Evolutionary conservation across 2,888 invertebrate genomes (phyloP).

Genomic region (Mesorhabditis spiculigera): DNA sequence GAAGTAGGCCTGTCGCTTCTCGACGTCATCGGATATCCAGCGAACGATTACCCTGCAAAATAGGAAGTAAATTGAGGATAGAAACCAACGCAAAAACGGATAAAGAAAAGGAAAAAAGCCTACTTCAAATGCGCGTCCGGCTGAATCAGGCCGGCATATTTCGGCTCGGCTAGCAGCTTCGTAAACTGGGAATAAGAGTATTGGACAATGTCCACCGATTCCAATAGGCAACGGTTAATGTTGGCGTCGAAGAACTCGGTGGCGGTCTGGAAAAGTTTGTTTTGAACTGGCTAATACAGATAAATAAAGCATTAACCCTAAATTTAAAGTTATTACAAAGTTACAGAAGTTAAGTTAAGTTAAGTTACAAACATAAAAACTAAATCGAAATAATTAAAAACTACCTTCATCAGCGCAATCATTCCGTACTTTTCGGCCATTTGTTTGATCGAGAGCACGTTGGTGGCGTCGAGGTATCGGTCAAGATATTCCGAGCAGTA

Average conservation of each 20-base stretch:
- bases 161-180: slow-evolving; percentile 65
- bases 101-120: slow-evolving; percentile 5
- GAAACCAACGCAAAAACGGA: not conserved
- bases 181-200: slow-evolving; percentile 63
- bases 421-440: slow-evolving; percentile 68
- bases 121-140: slow-evolving; percentile 56
- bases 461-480: slow-evolving; percentile 67
- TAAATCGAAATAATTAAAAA: slow-evolving; percentile 25
- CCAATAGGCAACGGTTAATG: slow-evolving; percentile 61
- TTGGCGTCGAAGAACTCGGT: slow-evolving; percentile 51
- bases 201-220: slow-evolving; percentile 65
- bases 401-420: slow-evolving; percentile 65
- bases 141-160: slow-evolving; percentile 55
- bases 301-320: not conserved
- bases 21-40: slow-evolving; percentile 65
- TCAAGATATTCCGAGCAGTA: slow-evolving; percentile 71
- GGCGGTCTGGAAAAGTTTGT: slow-evolving; percentile 26
- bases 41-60: slow-evolving; percentile 24
- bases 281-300: not conserved
- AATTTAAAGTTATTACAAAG: not conserved
- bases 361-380: not conserved
- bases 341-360: too few species aligned
- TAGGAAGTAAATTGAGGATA: not conserved
- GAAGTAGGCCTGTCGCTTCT: slow-evolving; percentile 65
- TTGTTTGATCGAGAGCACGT: slow-evolving; percentile 68